phyloP scores from a whole-genome alignment of 2,888 invertebrate species.

The Byasa hedistus region DNA sequence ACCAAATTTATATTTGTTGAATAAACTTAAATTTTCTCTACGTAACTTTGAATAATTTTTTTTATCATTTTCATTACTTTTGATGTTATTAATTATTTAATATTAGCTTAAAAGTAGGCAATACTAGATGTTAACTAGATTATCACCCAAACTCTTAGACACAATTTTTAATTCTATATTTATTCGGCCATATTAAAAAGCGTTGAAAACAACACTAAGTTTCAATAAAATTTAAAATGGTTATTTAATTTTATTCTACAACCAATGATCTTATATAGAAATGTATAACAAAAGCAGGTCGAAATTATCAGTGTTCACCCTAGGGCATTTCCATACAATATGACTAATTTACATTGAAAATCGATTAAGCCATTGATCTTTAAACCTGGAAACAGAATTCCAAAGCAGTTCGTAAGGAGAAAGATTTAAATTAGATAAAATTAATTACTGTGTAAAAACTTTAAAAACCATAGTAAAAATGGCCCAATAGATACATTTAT shows the following conservation, averaged over 20 bases:
- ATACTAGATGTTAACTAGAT: too few species aligned
- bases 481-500: not conserved
- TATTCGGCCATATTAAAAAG: not conserved
- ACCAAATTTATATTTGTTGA: too few species aligned
- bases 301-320: conserved; percentile 11
- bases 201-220: too few species aligned
- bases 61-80: too few species aligned
- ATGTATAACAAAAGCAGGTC: not conserved
- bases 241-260: not conserved
- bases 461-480: not conserved
- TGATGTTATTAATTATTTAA: too few species aligned
- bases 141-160: too few species aligned
- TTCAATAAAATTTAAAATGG: too few species aligned
- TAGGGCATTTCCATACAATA: conserved; percentile 28
- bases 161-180: too few species aligned
- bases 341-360: conserved; percentile 28
- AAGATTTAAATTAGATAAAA: conserved; percentile 1
- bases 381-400: conserved; percentile 11
- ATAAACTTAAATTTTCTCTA: too few species aligned
- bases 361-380: conserved; percentile 26
- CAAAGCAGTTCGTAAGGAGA: not conserved
- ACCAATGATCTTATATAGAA: not conserved
- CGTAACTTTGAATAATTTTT: too few species aligned
- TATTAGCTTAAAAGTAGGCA: too few species aligned
- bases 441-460: not conserved